Conservation (phyloP, 64 coral and sea anemone genomes). For the Dendronephthya gigantea region DNA sequence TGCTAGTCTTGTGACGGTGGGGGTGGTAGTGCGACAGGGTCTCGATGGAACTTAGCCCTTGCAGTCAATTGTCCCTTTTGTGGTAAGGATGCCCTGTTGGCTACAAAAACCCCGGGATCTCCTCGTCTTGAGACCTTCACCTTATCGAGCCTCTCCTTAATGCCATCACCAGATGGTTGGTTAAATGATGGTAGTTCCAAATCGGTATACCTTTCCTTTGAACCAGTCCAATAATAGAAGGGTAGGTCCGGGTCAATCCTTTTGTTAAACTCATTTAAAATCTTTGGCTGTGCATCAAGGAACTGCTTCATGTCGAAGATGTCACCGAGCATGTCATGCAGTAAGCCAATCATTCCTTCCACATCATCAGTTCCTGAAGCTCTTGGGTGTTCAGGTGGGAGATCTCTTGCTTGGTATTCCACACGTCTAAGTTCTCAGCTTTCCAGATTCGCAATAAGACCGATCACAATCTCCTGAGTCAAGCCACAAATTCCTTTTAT, state of each 20-base stretch:
- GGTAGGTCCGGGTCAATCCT: constrained; percentile 45
- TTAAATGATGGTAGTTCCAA: constrained; percentile 41
- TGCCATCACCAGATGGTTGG: too few relatives aligned
- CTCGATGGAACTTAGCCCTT: too few relatives aligned
- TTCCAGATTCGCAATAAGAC: background rate
- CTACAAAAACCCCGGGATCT: background rate
- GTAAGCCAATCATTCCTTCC: constrained; percentile 14
- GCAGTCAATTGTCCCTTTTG: too few relatives aligned
- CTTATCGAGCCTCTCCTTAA: constrained; percentile 27
- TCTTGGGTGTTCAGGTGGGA: constrained; percentile 25
- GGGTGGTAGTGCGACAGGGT: too few relatives aligned
- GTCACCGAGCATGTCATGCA: constrained; percentile 38
- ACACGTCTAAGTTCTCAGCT: background rate
- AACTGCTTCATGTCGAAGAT: constrained; percentile 45
- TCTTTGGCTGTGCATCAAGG: constrained; percentile 41
- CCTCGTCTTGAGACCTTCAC: background rate
- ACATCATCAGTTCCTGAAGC: constrained; percentile 40
- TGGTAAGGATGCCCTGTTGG: background rate
- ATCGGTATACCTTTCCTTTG: background rate
- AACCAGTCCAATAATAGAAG: constrained; percentile 49
- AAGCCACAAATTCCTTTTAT: background rate
- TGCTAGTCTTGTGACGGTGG: too few relatives aligned
- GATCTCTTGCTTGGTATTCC: background rate
- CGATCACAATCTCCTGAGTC: background rate
- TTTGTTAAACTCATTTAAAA: constrained; percentile 45